Conservation (phyloP, 2,888 invertebrate genomes). For the Lasioglossum calceatum region DNA sequence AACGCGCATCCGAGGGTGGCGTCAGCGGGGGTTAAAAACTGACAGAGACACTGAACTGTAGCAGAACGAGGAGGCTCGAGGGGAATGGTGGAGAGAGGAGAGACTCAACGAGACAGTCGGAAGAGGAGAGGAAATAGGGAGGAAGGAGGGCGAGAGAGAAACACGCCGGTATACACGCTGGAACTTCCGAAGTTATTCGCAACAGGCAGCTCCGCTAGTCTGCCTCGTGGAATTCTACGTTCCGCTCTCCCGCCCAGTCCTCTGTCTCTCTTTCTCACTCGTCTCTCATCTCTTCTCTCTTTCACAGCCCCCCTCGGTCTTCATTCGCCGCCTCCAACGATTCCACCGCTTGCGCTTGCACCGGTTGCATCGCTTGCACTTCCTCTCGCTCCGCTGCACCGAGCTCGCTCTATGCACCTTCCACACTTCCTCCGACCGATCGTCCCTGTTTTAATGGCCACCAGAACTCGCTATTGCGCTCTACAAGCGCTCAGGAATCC, state of each 20-base stretch:
- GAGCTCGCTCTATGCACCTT: constrained; percentile 24
- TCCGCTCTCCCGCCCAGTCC: constrained; percentile 35
- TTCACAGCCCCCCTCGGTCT: not conserved
- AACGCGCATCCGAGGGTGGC: not conserved
- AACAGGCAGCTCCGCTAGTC: constrained; percentile 75
- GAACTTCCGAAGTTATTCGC: constrained; percentile 77
- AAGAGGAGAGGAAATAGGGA: constrained; percentile 29
- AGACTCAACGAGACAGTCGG: constrained; percentile 10
- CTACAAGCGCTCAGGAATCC: not conserved
- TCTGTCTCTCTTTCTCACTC: not conserved
- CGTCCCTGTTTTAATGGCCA: constrained; percentile 66
- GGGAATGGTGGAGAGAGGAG: not conserved
- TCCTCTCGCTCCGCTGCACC: constrained; percentile 25
- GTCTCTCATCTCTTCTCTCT: not conserved
- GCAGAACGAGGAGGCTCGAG: not conserved
- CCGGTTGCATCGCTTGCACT: constrained; percentile 12
- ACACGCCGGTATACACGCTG: constrained; percentile 56
- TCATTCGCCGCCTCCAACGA: constrained; percentile 40
- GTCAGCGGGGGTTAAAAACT: constrained; percentile 26
- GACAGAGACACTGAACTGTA: not conserved
- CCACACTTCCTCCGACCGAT: constrained; percentile 46
- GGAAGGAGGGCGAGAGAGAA: constrained; percentile 51
- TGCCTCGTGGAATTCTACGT: constrained; percentile 74
- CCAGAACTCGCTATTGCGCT: constrained; percentile 26
- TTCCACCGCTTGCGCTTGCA: constrained; percentile 31